A percentile compares a stretch with the other conserved stretches of the same genome.
These are phyloP conservation scores for Halictus ligatus DNA, from an alignment of 2,888 invertebrate species.

Conservation along the genomic window DNA sequence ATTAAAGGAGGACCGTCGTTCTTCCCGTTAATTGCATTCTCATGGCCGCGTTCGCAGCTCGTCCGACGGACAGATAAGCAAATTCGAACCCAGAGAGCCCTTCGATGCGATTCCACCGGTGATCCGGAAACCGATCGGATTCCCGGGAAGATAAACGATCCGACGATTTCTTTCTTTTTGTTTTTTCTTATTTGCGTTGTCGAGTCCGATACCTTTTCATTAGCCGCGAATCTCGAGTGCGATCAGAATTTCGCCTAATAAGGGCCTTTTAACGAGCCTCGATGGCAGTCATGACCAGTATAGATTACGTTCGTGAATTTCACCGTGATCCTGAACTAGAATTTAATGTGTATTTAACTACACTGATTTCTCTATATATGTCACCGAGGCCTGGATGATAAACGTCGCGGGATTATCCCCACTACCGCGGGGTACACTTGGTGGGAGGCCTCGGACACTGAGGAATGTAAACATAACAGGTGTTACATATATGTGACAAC, in stretches of 20 bases:
- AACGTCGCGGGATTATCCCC: too few species aligned
- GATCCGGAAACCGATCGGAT: conserved; percentile 8
- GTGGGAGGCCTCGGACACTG: too few species aligned
- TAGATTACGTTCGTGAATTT: not conserved
- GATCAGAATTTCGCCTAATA: not conserved
- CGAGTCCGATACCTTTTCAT: not conserved
- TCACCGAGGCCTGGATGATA: too few species aligned
- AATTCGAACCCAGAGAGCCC: conserved; percentile 9
- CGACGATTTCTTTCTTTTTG: not conserved
- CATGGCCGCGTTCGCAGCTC: conserved; percentile 45
- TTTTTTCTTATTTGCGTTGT: not conserved
- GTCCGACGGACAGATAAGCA: conserved; percentile 35
- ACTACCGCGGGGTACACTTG: too few species aligned
- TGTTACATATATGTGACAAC: too few species aligned
- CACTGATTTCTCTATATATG: too few species aligned
- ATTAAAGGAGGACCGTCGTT: conserved; percentile 64
- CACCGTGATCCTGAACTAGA: not conserved
- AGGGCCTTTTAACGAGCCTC: not conserved
- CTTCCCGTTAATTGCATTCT: conserved; percentile 45
- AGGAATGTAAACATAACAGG: too few species aligned
- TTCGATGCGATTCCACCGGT: not conserved
- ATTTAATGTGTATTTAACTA: not conserved
- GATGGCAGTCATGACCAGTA: not conserved
- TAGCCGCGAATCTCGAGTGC: not conserved
- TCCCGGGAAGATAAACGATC: conserved; percentile 15